These are phyloP conservation scores for Mesoligia furuncula DNA, from an alignment of 2,888 invertebrate genomes.

Conservation along the genomic window DNA sequence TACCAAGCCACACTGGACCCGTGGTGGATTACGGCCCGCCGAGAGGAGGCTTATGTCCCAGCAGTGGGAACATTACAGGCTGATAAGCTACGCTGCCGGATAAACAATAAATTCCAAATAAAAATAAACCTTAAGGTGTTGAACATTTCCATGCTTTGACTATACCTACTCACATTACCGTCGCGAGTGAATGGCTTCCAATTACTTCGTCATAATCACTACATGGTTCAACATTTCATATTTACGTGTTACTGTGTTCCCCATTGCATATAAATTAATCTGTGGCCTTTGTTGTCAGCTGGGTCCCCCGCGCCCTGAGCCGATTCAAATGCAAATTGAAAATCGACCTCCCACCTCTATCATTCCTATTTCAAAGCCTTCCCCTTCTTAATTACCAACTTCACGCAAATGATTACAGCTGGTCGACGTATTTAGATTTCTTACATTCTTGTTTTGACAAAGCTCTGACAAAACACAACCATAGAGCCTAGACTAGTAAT, in stretches of 20 bases:
- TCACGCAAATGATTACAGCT: conserved; percentile 68
- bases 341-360: conserved; percentile 73
- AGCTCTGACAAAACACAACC: conserved; percentile 12
- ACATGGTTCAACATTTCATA: conserved; percentile 55
- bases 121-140: neutral
- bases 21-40: neutral
- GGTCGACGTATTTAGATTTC: conserved; percentile 65
- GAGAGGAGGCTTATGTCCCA: neutral
- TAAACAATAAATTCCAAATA: neutral
- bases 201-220: conserved; percentile 43
- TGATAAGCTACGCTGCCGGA: neutral
- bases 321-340: conserved; percentile 81
- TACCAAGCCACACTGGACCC: neutral
- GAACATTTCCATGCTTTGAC: neutral
- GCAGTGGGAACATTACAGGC: neutral
- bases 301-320: conserved; percentile 63
- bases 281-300: conserved; percentile 70
- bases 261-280: conserved; percentile 75
- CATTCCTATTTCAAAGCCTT: conserved; percentile 62
- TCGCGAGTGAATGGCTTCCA: conserved; percentile 30
- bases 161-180: neutral
- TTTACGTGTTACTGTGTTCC: conserved; percentile 58
- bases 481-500: neutral
- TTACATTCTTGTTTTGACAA: conserved; percentile 53
- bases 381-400: conserved; percentile 74